Evolutionary conservation across 2,888 invertebrate species (phyloP), one percentile per base, ranked within the genome.

Genomic region (Physocephala rufipes): DNA sequence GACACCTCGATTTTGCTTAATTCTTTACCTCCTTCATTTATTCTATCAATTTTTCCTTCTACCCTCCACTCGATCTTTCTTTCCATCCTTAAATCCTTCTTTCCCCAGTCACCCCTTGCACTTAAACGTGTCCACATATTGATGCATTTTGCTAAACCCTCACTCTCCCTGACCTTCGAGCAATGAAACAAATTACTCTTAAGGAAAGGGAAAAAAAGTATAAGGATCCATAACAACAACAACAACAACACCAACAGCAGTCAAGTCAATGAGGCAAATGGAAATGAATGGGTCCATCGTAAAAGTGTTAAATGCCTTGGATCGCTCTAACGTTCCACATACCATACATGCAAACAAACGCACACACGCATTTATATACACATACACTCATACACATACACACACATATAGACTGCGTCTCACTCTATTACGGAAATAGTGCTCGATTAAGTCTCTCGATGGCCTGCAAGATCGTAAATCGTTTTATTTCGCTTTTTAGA

Each of bases 401-500:
- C n/a, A n/a, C n/a, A n/a, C n/a, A n/a, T n/a, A n/a, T n/a, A n/a
- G n/a, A n/a, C n/a, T n/a, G n/a, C n/a, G n/a, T 16, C 26, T 26
- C 21, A 59, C 19, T 19, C 47, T 67, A n/a, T n/a, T 3, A 49
- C 5, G 16, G 13, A 15, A 12, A 21, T 12, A 16, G 24, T 15
- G 26, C 58, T 28, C 58, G 58, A 9, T 9, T 4, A 59, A 67
- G 53, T n/a, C 21, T 36, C 21, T 62, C 19, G 19, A 62, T 19
- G 51, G 21, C 26, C 28, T 53, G 51, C 51, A 66, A 13, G 66
- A 19, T 66, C 5, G 47, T 47, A 66, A 66, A 61, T 67, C 30
- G 61, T 59, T 67, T 59, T 67, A 67, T 67, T 58, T 67, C 67
- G 67, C 67, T 67, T 67, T 67, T 67, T 49, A 67, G 45, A 59